These are phyloP conservation scores for Copidosoma aretas DNA, from an alignment of 2,888 invertebrate species.

Conservation along the genomic window DNA sequence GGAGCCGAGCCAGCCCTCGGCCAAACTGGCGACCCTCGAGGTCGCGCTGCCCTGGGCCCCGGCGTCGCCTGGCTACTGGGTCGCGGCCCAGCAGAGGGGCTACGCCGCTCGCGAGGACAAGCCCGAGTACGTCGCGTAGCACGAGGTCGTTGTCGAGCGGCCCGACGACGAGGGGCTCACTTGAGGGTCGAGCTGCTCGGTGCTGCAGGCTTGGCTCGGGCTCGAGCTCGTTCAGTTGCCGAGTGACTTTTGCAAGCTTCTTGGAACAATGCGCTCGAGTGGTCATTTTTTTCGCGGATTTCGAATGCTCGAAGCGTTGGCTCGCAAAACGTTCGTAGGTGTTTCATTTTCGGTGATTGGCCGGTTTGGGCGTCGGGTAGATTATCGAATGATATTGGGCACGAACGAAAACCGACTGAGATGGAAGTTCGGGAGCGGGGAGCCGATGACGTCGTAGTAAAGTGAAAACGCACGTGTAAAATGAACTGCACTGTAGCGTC, in stretches of 20 bases:
- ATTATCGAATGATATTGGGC: too few species aligned
- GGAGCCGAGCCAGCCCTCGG: slow-evolving; percentile 21
- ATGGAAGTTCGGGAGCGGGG: too few species aligned
- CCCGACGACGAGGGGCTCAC: not conserved
- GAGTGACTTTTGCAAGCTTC: slow-evolving; percentile 8
- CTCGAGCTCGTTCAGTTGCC: slow-evolving; percentile 24
- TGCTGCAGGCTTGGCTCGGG: slow-evolving; percentile 13
- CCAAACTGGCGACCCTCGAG: slow-evolving; percentile 52
- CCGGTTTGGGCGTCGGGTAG: too few species aligned
- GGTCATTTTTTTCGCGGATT: too few species aligned
- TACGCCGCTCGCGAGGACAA: slow-evolving; percentile 41
- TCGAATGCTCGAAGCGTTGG: too few species aligned
- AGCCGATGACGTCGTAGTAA: too few species aligned
- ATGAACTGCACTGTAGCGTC: too few species aligned
- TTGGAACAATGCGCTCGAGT: too few species aligned
- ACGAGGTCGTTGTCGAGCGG: slow-evolving; percentile 5
- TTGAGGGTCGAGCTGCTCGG: slow-evolving; percentile 10
- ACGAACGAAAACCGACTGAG: too few species aligned
- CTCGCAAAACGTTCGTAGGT: too few species aligned
- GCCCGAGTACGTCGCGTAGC: slow-evolving; percentile 58
- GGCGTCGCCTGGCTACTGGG: slow-evolving; percentile 58
- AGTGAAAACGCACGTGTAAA: too few species aligned
- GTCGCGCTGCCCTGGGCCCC: slow-evolving; percentile 60
- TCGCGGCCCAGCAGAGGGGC: slow-evolving; percentile 27
- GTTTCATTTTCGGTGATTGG: too few species aligned